Base-by-base conservation (phyloP, 2,797 vertebrate genomes). In the Limnodromus scolopaceus region DNA sequence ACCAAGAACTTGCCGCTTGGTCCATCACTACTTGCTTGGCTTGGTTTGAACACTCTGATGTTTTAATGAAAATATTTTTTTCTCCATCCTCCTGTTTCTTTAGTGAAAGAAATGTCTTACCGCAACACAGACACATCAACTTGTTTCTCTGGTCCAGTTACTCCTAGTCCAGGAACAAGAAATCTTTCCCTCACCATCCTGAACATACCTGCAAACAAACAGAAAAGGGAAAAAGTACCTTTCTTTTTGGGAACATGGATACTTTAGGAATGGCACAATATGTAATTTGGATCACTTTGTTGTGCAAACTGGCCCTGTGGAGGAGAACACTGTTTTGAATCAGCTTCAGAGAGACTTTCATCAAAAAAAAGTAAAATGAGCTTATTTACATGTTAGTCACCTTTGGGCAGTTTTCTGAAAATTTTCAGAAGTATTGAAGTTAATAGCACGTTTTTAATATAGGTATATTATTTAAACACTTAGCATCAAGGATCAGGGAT, bases 351-450 rank as follows among this genome's bases (percentile, higher is more conserved):
- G 51, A 43, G 5, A 58, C 19, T 80, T 77, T 63, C 22, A 63
- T 39, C 0, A 0, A 79, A 68, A 85, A 58, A 16, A 76, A 89
- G 41, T 5, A 41, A 87, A 61, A 63, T n/a, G 0, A 64, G 24
- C 10, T 79, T 1, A 18, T 87, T 60, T 57, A 34, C 2, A 7
- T 54, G 8, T 58, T 84, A 46, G 34, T 22, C 38, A 69, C 6
- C 16, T 83, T 76, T 54, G 30, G 32, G 30, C 11, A 76, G 8
- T 58, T 87, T 79, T 30, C 25, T 76, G 54, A 20, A 13, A 54
- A 39, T 77, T 70, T 80, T 61, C 1, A 16, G 68, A 87, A 84
- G 38, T 38, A 10, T 22, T n/a, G 46, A 54, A 32, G 10, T 65
- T 46, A 66, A 70, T 13, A 54, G 12, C 12, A 75, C 12, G 13